Conservation (phyloP, 2,888 invertebrate genomes). For the Rhorus exstirpatorius region DNA sequence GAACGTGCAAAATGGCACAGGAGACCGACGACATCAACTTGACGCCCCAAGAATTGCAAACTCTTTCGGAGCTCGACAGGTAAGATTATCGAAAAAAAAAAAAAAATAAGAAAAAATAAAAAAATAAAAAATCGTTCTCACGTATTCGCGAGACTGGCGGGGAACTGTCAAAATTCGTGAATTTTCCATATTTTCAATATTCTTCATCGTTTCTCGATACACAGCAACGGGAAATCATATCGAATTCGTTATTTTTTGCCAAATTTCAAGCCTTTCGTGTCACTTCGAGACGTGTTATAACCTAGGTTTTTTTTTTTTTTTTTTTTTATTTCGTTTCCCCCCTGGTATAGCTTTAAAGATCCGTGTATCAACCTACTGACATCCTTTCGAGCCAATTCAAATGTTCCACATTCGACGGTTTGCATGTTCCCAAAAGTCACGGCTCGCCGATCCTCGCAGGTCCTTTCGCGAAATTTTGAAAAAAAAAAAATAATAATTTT, state of each 20-base stretch:
- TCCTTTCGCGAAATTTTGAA: not conserved
- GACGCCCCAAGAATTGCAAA: conserved; percentile 94
- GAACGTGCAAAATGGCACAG: conserved; percentile 85
- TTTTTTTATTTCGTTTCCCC: not conserved
- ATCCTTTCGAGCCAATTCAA: conserved; percentile 76
- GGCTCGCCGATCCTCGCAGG: not conserved
- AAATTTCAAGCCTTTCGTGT: no score
- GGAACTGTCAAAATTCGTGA: conserved; percentile 36
- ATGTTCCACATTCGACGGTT: conserved; percentile 69
- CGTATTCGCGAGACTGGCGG: not conserved
- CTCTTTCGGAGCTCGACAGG: conserved; percentile 96
- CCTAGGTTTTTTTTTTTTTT: no score
- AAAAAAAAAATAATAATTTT: no score
- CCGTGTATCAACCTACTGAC: conserved; percentile 81
- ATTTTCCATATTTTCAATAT: not conserved
- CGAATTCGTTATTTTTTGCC: no score
- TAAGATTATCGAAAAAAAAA: conserved; percentile 82
- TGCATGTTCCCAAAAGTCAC: conserved; percentile 43
- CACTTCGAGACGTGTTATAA: conserved; percentile 26
- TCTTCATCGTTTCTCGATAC: not conserved
- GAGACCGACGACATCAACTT: conserved; percentile 91
- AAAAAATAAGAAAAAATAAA: not conserved
- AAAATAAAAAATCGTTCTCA: no score
- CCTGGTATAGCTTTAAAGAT: conserved; percentile 72
- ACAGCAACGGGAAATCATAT: no score